Conservation (phyloP, 2,113 vertebrate species). For the Emydura subglobosa region DNA sequence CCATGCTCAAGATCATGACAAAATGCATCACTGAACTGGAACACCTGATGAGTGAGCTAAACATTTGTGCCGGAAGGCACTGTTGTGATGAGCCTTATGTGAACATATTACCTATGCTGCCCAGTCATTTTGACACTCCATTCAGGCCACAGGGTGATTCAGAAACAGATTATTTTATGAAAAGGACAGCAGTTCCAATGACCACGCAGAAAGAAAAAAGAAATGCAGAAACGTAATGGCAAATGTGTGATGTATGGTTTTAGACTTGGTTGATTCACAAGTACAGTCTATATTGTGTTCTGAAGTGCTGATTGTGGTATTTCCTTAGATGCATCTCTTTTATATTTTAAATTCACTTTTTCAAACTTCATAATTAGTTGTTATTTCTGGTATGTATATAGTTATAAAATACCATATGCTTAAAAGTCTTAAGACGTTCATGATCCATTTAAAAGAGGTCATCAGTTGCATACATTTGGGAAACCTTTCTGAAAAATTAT, state of each 20-base stretch:
- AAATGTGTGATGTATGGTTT: not conserved
- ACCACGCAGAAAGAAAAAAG: not conserved
- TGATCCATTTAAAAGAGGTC: not conserved
- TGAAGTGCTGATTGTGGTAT: not conserved
- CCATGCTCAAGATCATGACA: not conserved
- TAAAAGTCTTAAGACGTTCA: not conserved
- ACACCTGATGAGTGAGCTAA: not conserved
- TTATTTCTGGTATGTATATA: not conserved
- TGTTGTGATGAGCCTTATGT: not conserved
- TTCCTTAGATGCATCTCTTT: not conserved
- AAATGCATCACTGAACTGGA: not conserved
- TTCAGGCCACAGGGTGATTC: not conserved
- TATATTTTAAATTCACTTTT: not conserved
- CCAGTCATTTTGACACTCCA: not conserved
- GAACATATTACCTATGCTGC: not conserved
- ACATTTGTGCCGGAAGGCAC: not conserved
- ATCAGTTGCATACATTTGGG: accelerated
- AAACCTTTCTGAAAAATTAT: not conserved
- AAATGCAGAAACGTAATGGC: not conserved
- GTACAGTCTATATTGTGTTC: not conserved
- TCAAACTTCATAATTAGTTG: not conserved
- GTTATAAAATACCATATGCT: not conserved
- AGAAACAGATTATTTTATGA: not conserved
- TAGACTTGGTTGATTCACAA: not conserved
- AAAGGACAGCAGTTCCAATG: not conserved